Base-by-base conservation (phyloP, 1,140 invertebrate species). In the Dreissena polymorpha region DNA sequence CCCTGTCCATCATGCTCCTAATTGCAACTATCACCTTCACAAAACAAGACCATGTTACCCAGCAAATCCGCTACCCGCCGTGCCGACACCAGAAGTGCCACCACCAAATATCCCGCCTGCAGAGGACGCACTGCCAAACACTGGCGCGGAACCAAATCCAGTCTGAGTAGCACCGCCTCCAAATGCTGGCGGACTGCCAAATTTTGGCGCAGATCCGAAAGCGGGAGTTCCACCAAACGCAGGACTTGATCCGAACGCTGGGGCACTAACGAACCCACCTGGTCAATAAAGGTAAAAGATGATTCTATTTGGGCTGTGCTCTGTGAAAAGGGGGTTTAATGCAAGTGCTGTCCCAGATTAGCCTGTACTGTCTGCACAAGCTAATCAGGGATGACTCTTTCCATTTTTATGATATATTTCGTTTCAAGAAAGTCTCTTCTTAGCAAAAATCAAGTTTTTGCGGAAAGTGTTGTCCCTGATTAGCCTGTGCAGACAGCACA, bases 161-260 rank as follows among this genome's bases (percentile, higher is more conserved):
- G 70, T 65, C n/a, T 12, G 71, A 21, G 70, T 76, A 14, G 72
- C 49, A 13, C 82, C 83, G 57, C 85, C 65, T 14, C 87, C 87
- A 84, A 88, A 87, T 51, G 77, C 68, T 71, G 84, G 81, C 25
- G 75, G 39, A 21, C 29, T 65, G 10, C 79, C 80, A 86, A 90
- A 90, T 13, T 83, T 57, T 60, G 87, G 85, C 5, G 81, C 18
- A 8, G 83, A 55, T 60, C 86, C 88, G 88, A 89, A 88, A 23
- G 82, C 70, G 49, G 86, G 84, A 18, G 85, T 60, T n/a, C 72
- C 78, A 23, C 88, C 88, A 87, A 89, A 91, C n/a, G 83, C 64
- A 67, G 86, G 87, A 69, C 55, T 60, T n/a, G 69, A 70, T 13
- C 88, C 88, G 85, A 89, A 91, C 14, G 86, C 29, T 69, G 86